Base-by-base conservation (phyloP, 2,888 invertebrate species). In the Eupeodes latifasciatus region DNA sequence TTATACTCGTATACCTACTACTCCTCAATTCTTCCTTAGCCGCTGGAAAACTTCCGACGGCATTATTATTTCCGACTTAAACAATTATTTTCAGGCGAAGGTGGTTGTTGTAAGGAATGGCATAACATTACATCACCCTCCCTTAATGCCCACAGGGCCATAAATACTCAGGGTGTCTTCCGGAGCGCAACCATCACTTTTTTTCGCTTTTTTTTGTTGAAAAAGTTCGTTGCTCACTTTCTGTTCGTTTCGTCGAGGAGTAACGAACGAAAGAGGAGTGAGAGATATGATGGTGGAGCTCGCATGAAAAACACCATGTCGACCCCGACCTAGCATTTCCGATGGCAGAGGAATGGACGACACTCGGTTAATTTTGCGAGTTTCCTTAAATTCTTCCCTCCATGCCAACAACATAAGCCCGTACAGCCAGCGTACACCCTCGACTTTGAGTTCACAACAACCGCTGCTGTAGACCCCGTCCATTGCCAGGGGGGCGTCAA, bases 331-430 rank as follows among this genome's bases (percentile, higher is more conserved):
- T 72, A 34, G 44, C 27, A 55, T 76, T 88, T 84, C 81, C 88
- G 77, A 85, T 85, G 57, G 81, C 81, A 85, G 40, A 40, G 69
- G 71, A 85, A 88, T 81, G 85, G 80, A 78, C 88, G 88, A 81
- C 81, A 88, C 81, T 88, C 88, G 85, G 85, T 88, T 88, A 88
- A 88, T 88, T 88, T 88, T 88, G 85, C 88, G 81, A 88, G 88
- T 85, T 81, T 88, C 87, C 84, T 88, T 88, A 81, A 81, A 81
- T 78, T 81, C 81, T 85, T 88, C 78, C 75, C 78, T 75, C 81
- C 85, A 67, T 80, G 55, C 84, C 64, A n/a, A 34, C 66, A 7
- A 67, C 47, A 47, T 47, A 47, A 34, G n/a, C 59, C 59, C 62
- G 11, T 62, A 40, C 27, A 27, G 40, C 40, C 40, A 40, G 40